Percentiles rank a stretch among this genome's conserved stretches.
Conservation (phyloP, 2,888 invertebrate species). For the Drosophila parthenogenetica region DNA sequence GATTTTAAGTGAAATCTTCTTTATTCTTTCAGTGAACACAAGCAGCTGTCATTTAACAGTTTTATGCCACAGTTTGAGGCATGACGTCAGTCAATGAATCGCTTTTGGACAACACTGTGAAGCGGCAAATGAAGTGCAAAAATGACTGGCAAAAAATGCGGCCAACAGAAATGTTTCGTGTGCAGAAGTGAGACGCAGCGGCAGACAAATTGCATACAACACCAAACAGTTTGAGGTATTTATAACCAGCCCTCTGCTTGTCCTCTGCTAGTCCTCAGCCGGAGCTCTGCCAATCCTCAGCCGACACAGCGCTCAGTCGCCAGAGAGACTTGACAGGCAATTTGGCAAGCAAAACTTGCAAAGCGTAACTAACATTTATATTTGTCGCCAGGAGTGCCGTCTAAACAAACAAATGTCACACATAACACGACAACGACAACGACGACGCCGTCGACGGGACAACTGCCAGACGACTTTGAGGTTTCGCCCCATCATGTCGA, state of each 20-base stretch:
- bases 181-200: constrained; percentile 23
- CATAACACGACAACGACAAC: constrained; percentile 54
- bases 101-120: constrained; percentile 45
- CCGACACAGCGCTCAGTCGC: constrained; percentile 21
- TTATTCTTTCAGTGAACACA: background rate
- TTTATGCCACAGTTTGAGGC: constrained; percentile 42
- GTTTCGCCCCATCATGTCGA: constrained; percentile 41
- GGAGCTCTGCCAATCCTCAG: background rate
- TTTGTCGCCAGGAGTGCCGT: constrained; percentile 72
- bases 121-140: constrained; percentile 66
- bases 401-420: constrained; percentile 74
- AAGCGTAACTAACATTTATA: constrained; percentile 77
- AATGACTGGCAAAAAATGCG: constrained; percentile 59
- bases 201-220: constrained; percentile 63
- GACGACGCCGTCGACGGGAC: constrained; percentile 12
- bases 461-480: constrained; percentile 66
- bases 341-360: constrained; percentile 72
- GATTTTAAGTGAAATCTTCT: no score
- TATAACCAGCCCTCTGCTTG: constrained; percentile 47
- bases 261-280: background rate
- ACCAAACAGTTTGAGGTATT: constrained; percentile 53
- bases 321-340: constrained; percentile 69
- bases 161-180: constrained; percentile 30
- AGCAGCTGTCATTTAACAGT: constrained; percentile 31
- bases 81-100: constrained; percentile 59